These are phyloP conservation scores for Nineta flava DNA, from an alignment of 2,888 invertebrate species.

Conservation along the genomic window DNA sequence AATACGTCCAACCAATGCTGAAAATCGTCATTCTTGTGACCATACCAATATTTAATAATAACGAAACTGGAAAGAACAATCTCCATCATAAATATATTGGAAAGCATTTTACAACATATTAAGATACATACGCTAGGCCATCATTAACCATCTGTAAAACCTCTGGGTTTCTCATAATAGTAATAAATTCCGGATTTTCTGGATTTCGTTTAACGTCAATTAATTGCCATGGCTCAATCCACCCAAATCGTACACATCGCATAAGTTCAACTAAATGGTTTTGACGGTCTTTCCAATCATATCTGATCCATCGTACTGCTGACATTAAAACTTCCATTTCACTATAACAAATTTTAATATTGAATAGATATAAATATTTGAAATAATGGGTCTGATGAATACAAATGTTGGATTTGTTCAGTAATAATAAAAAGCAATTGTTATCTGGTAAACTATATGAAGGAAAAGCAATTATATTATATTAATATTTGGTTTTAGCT, in stretches of 20 bases:
- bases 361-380: conserved; percentile 1
- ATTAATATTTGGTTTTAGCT: too few relatives aligned
- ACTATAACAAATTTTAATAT: conserved; percentile 25
- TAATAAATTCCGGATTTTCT: conserved; percentile 53
- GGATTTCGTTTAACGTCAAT: conserved; percentile 61
- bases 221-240: conserved; percentile 66
- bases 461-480: too few relatives aligned
- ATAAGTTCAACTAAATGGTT: conserved; percentile 41
- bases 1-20: conserved; percentile 53
- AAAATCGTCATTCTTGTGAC: conserved; percentile 53
- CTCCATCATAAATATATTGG: conserved; percentile 4
- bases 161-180: conserved; percentile 46
- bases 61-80: conserved; percentile 38
- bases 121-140: conserved; percentile 50
- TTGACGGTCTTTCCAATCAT: conserved; percentile 48
- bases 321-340: conserved; percentile 69
- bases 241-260: conserved; percentile 58
- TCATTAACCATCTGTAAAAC: conserved; percentile 67
- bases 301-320: conserved; percentile 61
- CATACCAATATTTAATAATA: conserved; percentile 63
- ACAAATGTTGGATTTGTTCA: too few relatives aligned
- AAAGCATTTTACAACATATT: not conserved
- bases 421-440: too few relatives aligned
- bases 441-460: too few relatives aligned
- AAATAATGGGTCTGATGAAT: too few relatives aligned